Conservation (phyloP, 64 coral and sea anemone species). For the Montipora cactus region DNA sequence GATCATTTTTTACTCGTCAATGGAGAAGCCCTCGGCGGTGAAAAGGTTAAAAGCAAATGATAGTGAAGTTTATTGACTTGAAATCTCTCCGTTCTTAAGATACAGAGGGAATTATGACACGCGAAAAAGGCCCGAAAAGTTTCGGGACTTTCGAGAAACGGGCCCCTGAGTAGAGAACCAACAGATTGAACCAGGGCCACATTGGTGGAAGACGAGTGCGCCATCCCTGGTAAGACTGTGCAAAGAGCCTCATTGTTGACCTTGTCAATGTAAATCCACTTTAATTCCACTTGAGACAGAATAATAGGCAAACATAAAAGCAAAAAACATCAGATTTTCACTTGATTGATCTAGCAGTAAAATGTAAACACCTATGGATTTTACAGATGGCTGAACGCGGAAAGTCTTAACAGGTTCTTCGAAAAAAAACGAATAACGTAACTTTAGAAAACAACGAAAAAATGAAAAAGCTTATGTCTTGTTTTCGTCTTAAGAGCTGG, state of each 20-base stretch:
- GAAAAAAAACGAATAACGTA: not conserved
- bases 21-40: too few relatives aligned
- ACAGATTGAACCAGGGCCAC: too few relatives aligned
- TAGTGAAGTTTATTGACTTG: too few relatives aligned
- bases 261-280: not conserved
- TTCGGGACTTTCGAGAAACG: too few relatives aligned
- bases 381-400: not conserved
- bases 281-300: slow-evolving; percentile 11
- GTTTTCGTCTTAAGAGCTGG: not conserved
- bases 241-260: not conserved
- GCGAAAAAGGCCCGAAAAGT: too few relatives aligned
- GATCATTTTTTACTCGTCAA: too few relatives aligned
- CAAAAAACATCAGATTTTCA: not conserved
- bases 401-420: not conserved
- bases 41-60: too few relatives aligned
- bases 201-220: too few relatives aligned
- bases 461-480: not conserved
- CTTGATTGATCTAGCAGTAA: not conserved
- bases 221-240: too few relatives aligned
- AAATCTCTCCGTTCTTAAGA: too few relatives aligned
- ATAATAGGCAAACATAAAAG: not conserved
- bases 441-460: not conserved
- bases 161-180: too few relatives aligned
- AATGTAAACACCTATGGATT: not conserved
- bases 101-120: too few relatives aligned